Base-by-base conservation (phyloP, 1,140 invertebrate genomes). In the Apocrypta bakeri region DNA sequence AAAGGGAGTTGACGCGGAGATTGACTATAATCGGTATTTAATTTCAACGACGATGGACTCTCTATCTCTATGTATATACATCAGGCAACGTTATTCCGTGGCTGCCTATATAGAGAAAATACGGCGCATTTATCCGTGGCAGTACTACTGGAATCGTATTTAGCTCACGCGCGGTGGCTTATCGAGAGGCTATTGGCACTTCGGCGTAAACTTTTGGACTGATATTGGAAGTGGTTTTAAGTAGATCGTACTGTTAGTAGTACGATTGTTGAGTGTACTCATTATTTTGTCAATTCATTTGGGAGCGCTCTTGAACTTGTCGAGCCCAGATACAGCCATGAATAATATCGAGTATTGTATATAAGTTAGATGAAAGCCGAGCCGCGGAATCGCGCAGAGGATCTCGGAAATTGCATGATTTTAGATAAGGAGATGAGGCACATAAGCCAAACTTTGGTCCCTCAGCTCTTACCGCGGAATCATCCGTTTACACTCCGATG, bases 1-100 rank as follows among this genome's bases (percentile, higher is more conserved):
- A 33, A 56, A n/a, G n/a, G 1, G 25, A 37, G 21, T 56, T n/a
- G 48, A 3, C 7, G 17, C 24, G 1, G 66, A 68, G 33, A 68
- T 66, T 29, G 31, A 64, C 17, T 77, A 7, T 48, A 64, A 9
- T 2, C 74, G 73, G 74, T 64, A 78, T 78, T 83, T 78, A 83
- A 83, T 83, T 73, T 83, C 64, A 78, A 83, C 68, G 81, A 82
- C 74, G 42, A 73, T 40, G 37, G 24, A 24, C n/a, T 37, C 8
- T 21, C 24, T 68, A 68, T 14, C 24, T 42, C 21, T 77, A 66
- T 48, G 21, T 12, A 66, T 37, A 48, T 48, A 64, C 2, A 8
- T 3, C 33, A 37, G n/a, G n/a, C n/a, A n/a, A n/a, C n/a, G n/a
- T 74, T 40, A 6, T 21, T 75, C 14, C 31, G 12, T 14, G 2